These are phyloP conservation scores for Gopherus flavomarginatus DNA, from an alignment of 2,113 vertebrate species.

Conservation along the genomic window DNA sequence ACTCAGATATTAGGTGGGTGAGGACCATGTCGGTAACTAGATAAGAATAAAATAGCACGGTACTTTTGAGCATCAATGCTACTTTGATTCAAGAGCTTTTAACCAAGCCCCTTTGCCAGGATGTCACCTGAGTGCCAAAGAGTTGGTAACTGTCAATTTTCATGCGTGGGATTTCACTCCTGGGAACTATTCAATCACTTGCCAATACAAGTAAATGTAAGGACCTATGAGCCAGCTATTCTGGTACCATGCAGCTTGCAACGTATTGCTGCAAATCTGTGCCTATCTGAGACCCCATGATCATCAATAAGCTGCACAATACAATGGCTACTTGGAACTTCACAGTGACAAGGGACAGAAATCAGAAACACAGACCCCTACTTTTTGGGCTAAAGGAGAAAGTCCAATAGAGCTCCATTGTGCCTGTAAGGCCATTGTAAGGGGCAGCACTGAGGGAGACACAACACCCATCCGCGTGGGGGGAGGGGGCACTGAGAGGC, in stretches of 20 bases:
- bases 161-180: neutral
- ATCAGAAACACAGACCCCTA: neutral
- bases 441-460: neutral
- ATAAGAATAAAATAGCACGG: neutral
- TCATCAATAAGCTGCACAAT: neutral
- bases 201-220: neutral
- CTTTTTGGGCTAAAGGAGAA: neutral
- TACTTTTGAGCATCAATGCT: neutral
- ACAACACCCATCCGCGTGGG: neutral
- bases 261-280: neutral
- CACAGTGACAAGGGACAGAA: neutral
- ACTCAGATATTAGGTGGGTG: neutral
- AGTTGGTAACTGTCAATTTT: neutral
- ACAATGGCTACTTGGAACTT: neutral
- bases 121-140: neutral
- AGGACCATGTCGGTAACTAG: neutral
- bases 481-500: neutral
- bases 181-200: neutral
- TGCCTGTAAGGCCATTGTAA: neutral
- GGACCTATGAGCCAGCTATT: neutral
- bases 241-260: neutral
- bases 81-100: neutral
- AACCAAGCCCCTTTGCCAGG: neutral
- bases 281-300: neutral
- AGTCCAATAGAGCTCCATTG: neutral